phyloP scores from a whole-genome alignment of 1,140 invertebrate genomes.

The Tetragonula clypearis region DNA sequence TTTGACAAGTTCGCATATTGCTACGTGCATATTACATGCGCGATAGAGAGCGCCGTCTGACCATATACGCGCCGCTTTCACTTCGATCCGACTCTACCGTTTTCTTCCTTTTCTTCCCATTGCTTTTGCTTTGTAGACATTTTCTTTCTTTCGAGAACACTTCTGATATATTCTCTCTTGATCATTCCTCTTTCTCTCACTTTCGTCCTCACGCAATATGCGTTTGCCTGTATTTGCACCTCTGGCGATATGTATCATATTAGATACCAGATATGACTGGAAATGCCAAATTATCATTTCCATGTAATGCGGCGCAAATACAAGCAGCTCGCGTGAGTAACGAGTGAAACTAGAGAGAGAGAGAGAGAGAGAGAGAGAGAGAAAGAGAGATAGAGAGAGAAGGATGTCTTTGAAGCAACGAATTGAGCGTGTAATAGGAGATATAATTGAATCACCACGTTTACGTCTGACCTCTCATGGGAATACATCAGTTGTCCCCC shows the following conservation, averaged over 20 bases:
- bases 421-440: constrained; percentile 27
- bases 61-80: constrained; percentile 51
- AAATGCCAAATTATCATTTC: constrained; percentile 4
- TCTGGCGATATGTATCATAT: neutral
- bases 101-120: too few species aligned
- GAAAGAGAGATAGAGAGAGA: constrained; percentile 37
- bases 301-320: neutral
- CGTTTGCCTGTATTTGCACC: neutral
- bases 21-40: constrained; percentile 71
- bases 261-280: constrained; percentile 28
- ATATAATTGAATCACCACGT: constrained; percentile 18
- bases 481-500: constrained; percentile 35
- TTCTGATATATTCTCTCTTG: neutral
- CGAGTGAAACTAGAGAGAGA: constrained; percentile 24
- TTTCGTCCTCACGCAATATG: neutral
- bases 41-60: constrained; percentile 67
- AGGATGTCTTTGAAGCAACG: constrained; percentile 19
- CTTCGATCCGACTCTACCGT: neutral
- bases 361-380: constrained; percentile 19
- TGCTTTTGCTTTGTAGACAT: neutral
- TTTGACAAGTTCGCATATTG: constrained; percentile 74
- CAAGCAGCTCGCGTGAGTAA: neutral
- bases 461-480: constrained; percentile 14
- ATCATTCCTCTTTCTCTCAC: neutral
- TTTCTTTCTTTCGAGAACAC: neutral